phyloP scores from a whole-genome alignment of 2,113 vertebrate genomes.

The Stictonetta naevosa region DNA sequence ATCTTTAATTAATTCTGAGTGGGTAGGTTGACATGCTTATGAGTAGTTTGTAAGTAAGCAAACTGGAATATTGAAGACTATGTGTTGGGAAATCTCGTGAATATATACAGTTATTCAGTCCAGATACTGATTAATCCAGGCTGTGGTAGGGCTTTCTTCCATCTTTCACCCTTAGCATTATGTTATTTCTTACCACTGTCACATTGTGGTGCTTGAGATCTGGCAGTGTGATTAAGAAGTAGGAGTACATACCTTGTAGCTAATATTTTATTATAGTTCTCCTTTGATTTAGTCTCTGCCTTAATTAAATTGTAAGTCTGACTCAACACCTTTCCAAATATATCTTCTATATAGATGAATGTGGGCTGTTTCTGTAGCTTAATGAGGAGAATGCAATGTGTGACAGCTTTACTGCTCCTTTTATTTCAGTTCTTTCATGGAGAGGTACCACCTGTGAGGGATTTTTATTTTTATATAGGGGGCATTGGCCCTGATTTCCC shows the following conservation, averaged over 20 bases:
- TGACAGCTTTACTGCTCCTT: not conserved
- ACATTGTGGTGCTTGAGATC: not conserved
- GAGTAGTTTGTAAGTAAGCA: not conserved
- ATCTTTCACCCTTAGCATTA: not conserved
- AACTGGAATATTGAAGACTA: not conserved
- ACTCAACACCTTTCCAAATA: conserved; percentile 21
- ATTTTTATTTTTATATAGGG: not conserved
- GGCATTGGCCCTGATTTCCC: not conserved
- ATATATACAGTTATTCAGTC: not conserved
- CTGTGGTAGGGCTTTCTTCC: not conserved
- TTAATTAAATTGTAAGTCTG: conserved; percentile 23
- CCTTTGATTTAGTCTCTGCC: not conserved
- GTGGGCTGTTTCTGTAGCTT: not conserved
- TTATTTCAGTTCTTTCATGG: not conserved
- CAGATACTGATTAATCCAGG: not conserved
- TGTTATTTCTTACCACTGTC: not conserved
- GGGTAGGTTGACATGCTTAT: not conserved
- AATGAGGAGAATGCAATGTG: not conserved
- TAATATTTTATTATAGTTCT: not conserved
- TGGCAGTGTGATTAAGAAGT: not conserved
- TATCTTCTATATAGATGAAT: not conserved
- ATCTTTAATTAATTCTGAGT: not conserved
- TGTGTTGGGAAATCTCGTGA: not conserved
- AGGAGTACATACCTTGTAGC: not conserved
- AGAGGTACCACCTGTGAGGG: not conserved